These are phyloP conservation scores for Nibea albiflora DNA, from an alignment of 2,113 vertebrate species.

Conservation along the genomic window DNA sequence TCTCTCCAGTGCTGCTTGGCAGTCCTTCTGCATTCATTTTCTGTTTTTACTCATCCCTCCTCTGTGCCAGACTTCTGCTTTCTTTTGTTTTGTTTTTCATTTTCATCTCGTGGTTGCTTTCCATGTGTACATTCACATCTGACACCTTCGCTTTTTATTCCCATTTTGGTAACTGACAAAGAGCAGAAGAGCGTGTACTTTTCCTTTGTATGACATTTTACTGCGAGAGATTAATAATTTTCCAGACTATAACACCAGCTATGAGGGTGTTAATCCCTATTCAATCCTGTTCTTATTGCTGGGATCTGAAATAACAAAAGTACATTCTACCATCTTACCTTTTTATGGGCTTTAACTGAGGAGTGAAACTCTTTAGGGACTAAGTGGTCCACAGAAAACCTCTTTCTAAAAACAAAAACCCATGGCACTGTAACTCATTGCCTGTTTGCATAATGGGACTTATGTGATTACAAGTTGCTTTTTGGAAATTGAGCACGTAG, in stretches of 20 bases:
- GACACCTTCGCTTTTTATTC: slow-evolving; percentile 40
- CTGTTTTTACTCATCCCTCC: slow-evolving; percentile 48
- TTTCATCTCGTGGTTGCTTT: slow-evolving; percentile 38
- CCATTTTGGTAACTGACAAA: slow-evolving; percentile 22
- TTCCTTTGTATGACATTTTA: slow-evolving; percentile 2
- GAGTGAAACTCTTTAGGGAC: slow-evolving; percentile 7
- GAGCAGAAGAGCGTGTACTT: slow-evolving; percentile 1
- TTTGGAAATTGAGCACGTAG: slow-evolving; percentile 40
- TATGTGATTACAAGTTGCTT: slow-evolving; percentile 39
- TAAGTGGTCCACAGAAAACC: slow-evolving; percentile 21
- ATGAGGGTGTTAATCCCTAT: slow-evolving; percentile 34
- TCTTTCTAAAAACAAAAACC: background rate
- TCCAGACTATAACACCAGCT: slow-evolving; percentile 14
- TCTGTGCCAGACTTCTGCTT: slow-evolving; percentile 53
- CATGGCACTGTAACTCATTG: slow-evolving; percentile 13
- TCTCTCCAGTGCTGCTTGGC: slow-evolving; percentile 67
- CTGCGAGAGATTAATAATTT: slow-evolving; percentile 25
- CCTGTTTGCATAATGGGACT: slow-evolving; percentile 37
- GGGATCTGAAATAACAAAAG: slow-evolving; percentile 12
- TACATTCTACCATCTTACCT: background rate
- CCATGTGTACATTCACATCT: slow-evolving; percentile 29
- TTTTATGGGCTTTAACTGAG: slow-evolving; percentile 5
- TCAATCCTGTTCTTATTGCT: background rate
- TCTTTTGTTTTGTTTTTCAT: slow-evolving; percentile 54
- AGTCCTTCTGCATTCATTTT: slow-evolving; percentile 57